A percentile compares a stretch with the other conserved stretches of the same genome.
Evolutionary conservation across 2,797 vertebrate genomes (phyloP).

Genomic region (Protonibea diacanthus): DNA sequence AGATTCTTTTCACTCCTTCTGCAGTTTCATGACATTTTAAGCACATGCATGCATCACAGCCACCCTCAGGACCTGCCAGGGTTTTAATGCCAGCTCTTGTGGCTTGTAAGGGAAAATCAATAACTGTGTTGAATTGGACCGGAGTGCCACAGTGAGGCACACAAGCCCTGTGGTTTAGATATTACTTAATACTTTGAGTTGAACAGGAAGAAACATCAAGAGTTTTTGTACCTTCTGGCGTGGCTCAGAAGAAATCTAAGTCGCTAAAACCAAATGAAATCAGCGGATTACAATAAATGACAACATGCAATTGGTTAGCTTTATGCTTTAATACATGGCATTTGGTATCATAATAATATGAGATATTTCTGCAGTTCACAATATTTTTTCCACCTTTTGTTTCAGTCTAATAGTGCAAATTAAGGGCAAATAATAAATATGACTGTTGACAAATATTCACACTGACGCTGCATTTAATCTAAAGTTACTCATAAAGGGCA

Average conservation of each 20-base stretch:
- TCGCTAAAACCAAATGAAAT: conserved; percentile 3
- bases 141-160: conserved; percentile 54
- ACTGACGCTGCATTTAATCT: neutral
- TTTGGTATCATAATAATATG: neutral
- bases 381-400: neutral
- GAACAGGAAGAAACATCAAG: conserved; percentile 31
- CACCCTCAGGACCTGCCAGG: conserved; percentile 62
- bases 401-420: neutral
- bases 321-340: conserved; percentile 1
- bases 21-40: conserved; percentile 79
- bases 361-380: neutral
- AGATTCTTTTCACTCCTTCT: conserved; percentile 77
- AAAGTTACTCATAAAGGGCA: too few relatives aligned
- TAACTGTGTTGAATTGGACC: conserved; percentile 65
- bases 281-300: conserved; percentile 4
- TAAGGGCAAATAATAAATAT: neutral
- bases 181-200: conserved; percentile 43
- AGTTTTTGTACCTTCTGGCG: conserved; percentile 2
- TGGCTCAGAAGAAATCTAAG: neutral
- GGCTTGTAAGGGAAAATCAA: conserved; percentile 70
- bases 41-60: conserved; percentile 75
- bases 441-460: neutral
- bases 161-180: conserved; percentile 31
- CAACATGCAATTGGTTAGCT: neutral
- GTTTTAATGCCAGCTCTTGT: conserved; percentile 62